Base-by-base conservation (phyloP, 2,797 vertebrate species). In the Synanceia verrucosa region DNA sequence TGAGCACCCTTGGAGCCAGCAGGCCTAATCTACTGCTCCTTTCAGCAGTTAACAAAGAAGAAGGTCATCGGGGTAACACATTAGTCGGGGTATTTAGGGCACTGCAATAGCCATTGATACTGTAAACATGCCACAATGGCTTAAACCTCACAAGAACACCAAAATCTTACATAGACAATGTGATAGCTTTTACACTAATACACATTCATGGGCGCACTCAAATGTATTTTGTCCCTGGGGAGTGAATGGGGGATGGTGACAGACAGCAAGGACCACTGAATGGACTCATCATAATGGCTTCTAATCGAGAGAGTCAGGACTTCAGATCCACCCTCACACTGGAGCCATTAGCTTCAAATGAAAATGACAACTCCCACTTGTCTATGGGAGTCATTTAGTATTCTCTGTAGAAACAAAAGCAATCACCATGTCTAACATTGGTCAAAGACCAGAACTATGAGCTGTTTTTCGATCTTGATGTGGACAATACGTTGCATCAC, bases 301-400 rank as follows among this genome's bases (percentile, higher is more conserved):
- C 61, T 82, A 67, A 76, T 79, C 62, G 26, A 56, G 39, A 73
- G 63, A 13, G 18, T 52, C 73, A 64, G 52, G 69, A 88, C 52
- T 68, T 41, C 59, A 73, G 74, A 87, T 79, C 68, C 57, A 52
- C 65, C 72, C 73, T 79, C 65, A 76, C 34, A 23, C 65, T 60
- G 41, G 83, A 82, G 56, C 60, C 61, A 72, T 80, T 79, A 84
- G 43, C 65, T 64, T 88, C 60, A 81, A 70, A 86, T 85, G 73
- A 78, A 88, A 75, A 82, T 44, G 47, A 73, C 72, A 84, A 76
- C 58, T 85, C 79, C 68, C 67, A 73, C 61, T 70, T 70, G 73
- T 14, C 55, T 46, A 55, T 13, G 39, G 73, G 43, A 77, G 57
- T 75, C 62, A 63, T 64, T 73, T 61, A 48, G 46, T 65, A 71